phyloP scores from a whole-genome alignment of 1,140 invertebrate species.

The Sesamia nonagrioides region DNA sequence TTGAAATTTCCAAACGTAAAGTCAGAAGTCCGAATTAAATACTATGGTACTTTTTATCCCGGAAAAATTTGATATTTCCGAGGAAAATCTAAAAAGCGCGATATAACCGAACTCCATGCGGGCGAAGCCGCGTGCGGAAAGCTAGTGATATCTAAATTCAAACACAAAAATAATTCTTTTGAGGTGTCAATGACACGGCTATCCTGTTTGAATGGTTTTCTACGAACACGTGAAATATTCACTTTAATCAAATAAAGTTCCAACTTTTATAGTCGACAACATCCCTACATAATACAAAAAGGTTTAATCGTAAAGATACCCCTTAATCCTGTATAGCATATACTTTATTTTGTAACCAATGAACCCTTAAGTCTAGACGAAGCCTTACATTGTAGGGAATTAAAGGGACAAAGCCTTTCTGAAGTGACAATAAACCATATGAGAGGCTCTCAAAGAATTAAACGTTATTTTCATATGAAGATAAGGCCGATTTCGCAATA shows the following conservation, averaged over 20 bases:
- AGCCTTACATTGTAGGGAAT: slow-evolving; percentile 63
- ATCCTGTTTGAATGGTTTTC: too few relatives aligned
- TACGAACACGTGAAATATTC: not conserved
- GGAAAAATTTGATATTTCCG: too few relatives aligned
- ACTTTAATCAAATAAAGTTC: not conserved
- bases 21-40: too few relatives aligned
- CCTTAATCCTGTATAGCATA: slow-evolving; percentile 48
- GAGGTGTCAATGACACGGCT: too few relatives aligned
- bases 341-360: slow-evolving; percentile 53
- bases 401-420: slow-evolving; percentile 64
- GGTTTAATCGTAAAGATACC: slow-evolving; percentile 40
- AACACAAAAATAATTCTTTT: too few relatives aligned
- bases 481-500: not conserved
- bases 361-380: slow-evolving; percentile 68
- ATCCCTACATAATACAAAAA: not conserved
- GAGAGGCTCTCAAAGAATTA: slow-evolving; percentile 38
- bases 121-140: too few relatives aligned
- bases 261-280: not conserved
- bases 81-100: too few relatives aligned
- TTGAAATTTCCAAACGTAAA: too few relatives aligned
- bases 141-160: too few relatives aligned
- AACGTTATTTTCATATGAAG: not conserved
- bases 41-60: too few relatives aligned
- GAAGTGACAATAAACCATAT: slow-evolving; percentile 61
- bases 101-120: too few relatives aligned